A percentile compares a stretch with the other conserved stretches of the same genome.
Evolutionary conservation across 2,888 invertebrate genomes (phyloP).

Genomic region (Cynaeus angustus): DNA sequence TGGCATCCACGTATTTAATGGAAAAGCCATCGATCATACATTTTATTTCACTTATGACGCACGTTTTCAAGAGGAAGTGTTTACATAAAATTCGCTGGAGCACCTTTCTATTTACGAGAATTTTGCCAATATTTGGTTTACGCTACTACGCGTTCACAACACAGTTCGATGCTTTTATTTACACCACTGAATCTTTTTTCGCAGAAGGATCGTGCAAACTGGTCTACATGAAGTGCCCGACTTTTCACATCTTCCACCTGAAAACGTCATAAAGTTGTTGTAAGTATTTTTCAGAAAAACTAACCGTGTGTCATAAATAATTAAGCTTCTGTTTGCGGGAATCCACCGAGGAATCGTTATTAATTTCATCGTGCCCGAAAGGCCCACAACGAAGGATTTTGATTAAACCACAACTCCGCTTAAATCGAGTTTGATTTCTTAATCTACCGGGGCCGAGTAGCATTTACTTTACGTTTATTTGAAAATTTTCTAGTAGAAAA

Average conservation of each 20-base stretch:
- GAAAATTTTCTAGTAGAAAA: background rate
- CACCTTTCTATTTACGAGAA: constrained; percentile 1
- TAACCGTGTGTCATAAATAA: background rate
- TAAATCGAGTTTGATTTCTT: background rate
- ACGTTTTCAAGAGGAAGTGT: constrained; percentile 10
- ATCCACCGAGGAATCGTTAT: no score
- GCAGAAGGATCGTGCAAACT: constrained; percentile 81
- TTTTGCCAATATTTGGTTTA: constrained; percentile 15
- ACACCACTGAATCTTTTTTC: constrained; percentile 56
- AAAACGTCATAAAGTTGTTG: constrained; percentile 80
- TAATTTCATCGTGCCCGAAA: background rate
- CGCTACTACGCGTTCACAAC: background rate
- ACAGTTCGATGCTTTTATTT: constrained; percentile 8
- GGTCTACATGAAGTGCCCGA: constrained; percentile 80
- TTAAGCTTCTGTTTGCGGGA: background rate
- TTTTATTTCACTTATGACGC: constrained; percentile 30
- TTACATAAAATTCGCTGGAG: constrained; percentile 14
- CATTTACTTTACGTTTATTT: background rate
- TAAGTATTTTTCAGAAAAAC: constrained; percentile 72
- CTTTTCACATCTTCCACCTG: constrained; percentile 76
- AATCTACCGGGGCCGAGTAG: background rate
- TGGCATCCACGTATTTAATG: constrained; percentile 30
- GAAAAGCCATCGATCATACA: constrained; percentile 36
- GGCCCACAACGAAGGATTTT: background rate
- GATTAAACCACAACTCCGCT: constrained; percentile 3